Conservation (phyloP, 2,797 vertebrate species). For the Sparus aurata region DNA sequence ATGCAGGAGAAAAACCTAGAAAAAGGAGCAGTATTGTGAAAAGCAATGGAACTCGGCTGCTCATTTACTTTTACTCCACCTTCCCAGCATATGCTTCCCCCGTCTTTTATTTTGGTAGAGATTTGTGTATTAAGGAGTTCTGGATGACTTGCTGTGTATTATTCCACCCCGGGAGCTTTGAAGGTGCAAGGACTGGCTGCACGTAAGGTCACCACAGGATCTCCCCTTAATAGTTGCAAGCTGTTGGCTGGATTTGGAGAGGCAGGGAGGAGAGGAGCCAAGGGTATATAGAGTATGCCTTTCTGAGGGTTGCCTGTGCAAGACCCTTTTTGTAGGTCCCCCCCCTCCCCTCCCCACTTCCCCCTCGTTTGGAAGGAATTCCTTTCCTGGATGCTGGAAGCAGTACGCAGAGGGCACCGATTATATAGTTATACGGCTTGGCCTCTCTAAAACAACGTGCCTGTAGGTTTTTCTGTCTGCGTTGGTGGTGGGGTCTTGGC, state of each 20-base stretch:
- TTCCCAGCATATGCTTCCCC: slow-evolving; percentile 56
- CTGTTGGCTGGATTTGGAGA: slow-evolving; percentile 81
- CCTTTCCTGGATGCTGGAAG: slow-evolving; percentile 74
- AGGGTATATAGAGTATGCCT: slow-evolving; percentile 66
- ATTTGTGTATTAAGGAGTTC: slow-evolving; percentile 84
- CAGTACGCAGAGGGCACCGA: slow-evolving; percentile 64
- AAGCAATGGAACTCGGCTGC: slow-evolving; percentile 38
- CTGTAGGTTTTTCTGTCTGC: slow-evolving; percentile 75
- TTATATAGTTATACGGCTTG: slow-evolving; percentile 71
- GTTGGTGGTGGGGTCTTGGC: slow-evolving; percentile 51
- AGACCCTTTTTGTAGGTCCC: slow-evolving; percentile 58
- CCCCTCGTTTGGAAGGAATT: slow-evolving; percentile 74
- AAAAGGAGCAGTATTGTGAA: slow-evolving; percentile 24
- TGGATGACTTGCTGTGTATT: slow-evolving; percentile 85
- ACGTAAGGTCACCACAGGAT: slow-evolving; percentile 86
- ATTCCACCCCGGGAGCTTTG: slow-evolving; percentile 84
- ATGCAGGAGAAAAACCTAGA: not conserved
- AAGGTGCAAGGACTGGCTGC: slow-evolving; percentile 85
- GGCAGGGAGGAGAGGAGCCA: slow-evolving; percentile 66
- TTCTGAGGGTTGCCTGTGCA: slow-evolving; percentile 72
- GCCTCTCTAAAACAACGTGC: slow-evolving; percentile 67
- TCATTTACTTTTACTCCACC: slow-evolving; percentile 56
- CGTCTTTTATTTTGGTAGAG: slow-evolving; percentile 76
- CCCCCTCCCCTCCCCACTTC: slow-evolving; percentile 26
- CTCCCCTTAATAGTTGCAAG: slow-evolving; percentile 88